Evolutionary conservation across 2,797 vertebrate genomes (phyloP).

Genomic region (Morus bassanus): DNA sequence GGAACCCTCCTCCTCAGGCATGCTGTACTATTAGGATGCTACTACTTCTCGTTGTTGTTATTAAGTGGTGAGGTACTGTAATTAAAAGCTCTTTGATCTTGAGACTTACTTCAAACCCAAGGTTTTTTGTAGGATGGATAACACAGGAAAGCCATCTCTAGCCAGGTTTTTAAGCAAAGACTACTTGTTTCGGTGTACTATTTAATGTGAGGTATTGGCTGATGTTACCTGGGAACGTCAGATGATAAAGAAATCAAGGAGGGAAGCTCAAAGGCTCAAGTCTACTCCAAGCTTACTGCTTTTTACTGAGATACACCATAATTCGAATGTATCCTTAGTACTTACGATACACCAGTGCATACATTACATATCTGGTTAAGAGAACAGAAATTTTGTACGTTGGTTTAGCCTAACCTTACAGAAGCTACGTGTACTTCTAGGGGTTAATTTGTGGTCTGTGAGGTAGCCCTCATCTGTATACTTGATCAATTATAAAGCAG

Average conservation of each 20-base stretch:
- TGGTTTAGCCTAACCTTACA: background rate
- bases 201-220: background rate
- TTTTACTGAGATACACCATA: background rate
- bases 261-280: background rate
- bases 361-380: background rate
- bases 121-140: background rate
- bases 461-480: background rate
- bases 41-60: background rate
- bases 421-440: background rate
- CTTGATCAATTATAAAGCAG: background rate
- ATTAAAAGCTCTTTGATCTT: background rate
- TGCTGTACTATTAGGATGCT: background rate
- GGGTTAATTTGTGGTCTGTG: background rate
- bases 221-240: background rate
- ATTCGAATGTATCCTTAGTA: background rate
- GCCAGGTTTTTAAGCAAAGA: background rate
- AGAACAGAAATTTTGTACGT: background rate
- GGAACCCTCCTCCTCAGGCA: background rate
- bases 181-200: background rate
- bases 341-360: background rate
- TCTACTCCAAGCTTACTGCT: background rate
- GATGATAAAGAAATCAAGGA: background rate
- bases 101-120: background rate
- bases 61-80: background rate
- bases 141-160: background rate